Conservation (phyloP, 2,888 invertebrate genomes). For the Hymenopus coronatus region DNA sequence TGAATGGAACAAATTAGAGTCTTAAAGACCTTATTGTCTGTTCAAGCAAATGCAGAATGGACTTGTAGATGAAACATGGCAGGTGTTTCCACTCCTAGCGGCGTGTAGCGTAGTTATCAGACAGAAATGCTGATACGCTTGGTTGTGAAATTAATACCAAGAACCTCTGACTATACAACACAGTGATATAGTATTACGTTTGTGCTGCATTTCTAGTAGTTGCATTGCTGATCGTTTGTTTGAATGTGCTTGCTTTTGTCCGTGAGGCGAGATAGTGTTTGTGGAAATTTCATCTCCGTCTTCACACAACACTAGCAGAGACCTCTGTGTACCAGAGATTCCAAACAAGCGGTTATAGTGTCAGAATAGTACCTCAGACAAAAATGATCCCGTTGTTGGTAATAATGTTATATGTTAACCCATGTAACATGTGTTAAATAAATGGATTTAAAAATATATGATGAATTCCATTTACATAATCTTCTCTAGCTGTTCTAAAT, state of each 20-base stretch:
- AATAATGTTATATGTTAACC: no score
- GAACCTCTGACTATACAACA: not conserved
- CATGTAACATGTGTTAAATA: no score
- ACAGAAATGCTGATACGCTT: not conserved
- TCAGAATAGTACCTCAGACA: no score
- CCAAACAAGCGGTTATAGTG: not conserved
- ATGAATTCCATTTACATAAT: no score
- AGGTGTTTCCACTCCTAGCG: not conserved
- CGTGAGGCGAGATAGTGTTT: not conserved
- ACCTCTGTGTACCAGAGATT: not conserved
- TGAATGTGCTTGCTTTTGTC: not conserved
- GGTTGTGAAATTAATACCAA: not conserved
- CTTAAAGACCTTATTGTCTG: no score
- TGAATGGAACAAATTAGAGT: no score
- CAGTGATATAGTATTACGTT: not conserved
- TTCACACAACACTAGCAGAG: not conserved
- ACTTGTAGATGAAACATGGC: no score
- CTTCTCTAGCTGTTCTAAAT: no score
- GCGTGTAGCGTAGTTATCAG: no score
- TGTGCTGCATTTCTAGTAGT: not conserved
- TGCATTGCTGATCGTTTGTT: not conserved
- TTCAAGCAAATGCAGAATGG: no score
- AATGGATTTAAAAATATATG: no score
- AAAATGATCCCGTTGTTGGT: no score
- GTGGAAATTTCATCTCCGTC: not conserved